Conservation (phyloP, 1,140 invertebrate genomes). For the Tigriopus japonicus region DNA sequence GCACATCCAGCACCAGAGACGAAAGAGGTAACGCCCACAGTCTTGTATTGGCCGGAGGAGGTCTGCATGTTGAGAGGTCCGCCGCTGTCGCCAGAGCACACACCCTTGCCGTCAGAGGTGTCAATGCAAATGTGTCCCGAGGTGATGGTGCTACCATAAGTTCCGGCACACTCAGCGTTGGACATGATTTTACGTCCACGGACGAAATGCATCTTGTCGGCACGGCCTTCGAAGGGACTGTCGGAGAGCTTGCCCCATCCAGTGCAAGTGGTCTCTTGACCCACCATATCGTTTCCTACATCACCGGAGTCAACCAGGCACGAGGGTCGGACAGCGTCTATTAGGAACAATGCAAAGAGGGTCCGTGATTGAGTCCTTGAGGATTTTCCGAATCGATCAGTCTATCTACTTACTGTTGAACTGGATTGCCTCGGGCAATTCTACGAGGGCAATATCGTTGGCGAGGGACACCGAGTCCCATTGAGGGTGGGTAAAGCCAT, state of each 20-base stretch:
- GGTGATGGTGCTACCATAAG: background rate
- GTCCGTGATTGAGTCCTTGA: too few relatives aligned
- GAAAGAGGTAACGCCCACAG: constrained; percentile 30
- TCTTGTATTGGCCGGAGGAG: constrained; percentile 3
- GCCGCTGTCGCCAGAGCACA: constrained; percentile 13
- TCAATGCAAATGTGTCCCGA: background rate
- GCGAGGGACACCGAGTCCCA: constrained; percentile 1
- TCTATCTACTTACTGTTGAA: background rate
- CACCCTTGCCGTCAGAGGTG: background rate
- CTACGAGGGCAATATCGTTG: constrained; percentile 17
- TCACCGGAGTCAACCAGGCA: background rate
- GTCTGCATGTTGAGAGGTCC: constrained; percentile 11
- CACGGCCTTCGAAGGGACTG: background rate
- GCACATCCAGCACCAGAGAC: constrained; percentile 30
- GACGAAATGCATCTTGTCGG: background rate
- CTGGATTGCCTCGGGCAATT: background rate
- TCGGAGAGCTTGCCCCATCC: background rate
- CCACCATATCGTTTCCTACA: background rate
- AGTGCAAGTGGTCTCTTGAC: background rate
- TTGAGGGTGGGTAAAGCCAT: constrained; percentile 12
- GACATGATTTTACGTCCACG: background rate
- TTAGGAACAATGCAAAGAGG: background rate
- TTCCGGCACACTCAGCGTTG: background rate
- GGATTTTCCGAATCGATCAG: too few relatives aligned
- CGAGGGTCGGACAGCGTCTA: background rate